Evolutionary conservation across 2,888 invertebrate species (phyloP).

Genomic region (Epinotia demarniana): DNA sequence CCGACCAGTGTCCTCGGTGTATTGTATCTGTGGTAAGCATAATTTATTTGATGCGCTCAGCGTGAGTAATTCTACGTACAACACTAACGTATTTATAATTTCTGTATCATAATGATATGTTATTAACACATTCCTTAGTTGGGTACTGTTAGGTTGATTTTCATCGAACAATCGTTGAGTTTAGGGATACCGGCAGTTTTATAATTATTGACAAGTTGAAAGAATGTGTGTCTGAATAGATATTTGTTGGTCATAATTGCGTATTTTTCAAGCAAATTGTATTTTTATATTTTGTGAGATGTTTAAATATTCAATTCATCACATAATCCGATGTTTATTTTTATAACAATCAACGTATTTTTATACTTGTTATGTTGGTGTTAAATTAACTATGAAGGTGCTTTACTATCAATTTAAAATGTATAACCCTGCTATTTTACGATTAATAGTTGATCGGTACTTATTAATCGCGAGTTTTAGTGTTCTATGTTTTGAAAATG

Average conservation of each 20-base stretch:
- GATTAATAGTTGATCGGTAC: conserved; percentile 32
- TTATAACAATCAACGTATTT: conserved; percentile 62
- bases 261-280: conserved; percentile 35
- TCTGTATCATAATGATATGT: conserved; percentile 80
- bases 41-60: conserved; percentile 60
- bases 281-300: conserved; percentile 12
- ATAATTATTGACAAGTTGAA: not conserved
- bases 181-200: conserved; percentile 22
- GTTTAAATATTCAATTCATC: conserved; percentile 44
- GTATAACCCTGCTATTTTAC: conserved; percentile 40
- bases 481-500: conserved; percentile 54
- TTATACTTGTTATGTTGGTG: conserved; percentile 59
- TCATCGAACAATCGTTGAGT: conserved; percentile 69
- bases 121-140: conserved; percentile 64
- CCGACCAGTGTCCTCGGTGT: conserved; percentile 41
- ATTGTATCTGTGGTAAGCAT: conserved; percentile 71
- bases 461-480: conserved; percentile 25
- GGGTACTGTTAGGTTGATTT: conserved; percentile 63
- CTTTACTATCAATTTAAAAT: conserved; percentile 48
- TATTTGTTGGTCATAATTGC: conserved; percentile 28
- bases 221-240: conserved; percentile 18
- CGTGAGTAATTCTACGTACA: conserved; percentile 51
- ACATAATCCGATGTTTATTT: conserved; percentile 56
- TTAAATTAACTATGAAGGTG: conserved; percentile 49
- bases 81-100: conserved; percentile 78